phyloP scores from a whole-genome alignment of 2,888 invertebrate species.

The Volucella bombylans region DNA sequence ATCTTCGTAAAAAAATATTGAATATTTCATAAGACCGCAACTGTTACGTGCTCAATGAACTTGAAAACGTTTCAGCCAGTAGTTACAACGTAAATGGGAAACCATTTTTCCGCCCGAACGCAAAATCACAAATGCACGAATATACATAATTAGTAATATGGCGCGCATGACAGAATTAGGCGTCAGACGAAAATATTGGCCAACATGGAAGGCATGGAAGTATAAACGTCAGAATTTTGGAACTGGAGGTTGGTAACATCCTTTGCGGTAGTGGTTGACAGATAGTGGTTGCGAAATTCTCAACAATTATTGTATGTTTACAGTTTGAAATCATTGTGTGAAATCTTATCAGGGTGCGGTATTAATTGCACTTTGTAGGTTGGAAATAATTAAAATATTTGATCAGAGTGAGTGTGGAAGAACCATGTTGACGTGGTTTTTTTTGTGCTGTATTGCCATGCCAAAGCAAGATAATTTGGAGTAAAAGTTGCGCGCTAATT shows the following conservation, averaged over 20 bases:
- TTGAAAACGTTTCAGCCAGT: constrained; percentile 49
- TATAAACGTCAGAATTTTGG: neutral
- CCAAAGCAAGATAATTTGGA: neutral
- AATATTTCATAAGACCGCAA: constrained; percentile 55
- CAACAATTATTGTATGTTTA: neutral
- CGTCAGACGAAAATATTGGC: constrained; percentile 9
- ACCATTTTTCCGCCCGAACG: constrained; percentile 18
- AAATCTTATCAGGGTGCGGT: constrained; percentile 44
- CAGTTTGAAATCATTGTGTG: neutral
- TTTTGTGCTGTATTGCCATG: neutral
- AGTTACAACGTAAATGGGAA: constrained; percentile 5
- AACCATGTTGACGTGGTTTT: neutral
- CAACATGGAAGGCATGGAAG: neutral
- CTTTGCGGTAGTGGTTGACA: neutral
- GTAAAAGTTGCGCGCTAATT: constrained; percentile 31
- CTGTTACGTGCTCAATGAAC: constrained; percentile 70
- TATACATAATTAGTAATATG: constrained; percentile 7
- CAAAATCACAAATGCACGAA: constrained; percentile 8
- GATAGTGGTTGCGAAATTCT: constrained; percentile 14
- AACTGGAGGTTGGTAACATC: neutral
- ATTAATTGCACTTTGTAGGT: constrained; percentile 43
- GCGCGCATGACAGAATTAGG: constrained; percentile 25
- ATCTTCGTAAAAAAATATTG: constrained; percentile 36
- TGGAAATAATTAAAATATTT: constrained; percentile 36
- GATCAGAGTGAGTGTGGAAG: constrained; percentile 20